These are phyloP conservation scores for Chromoteleia sp. DNA, from an alignment of 2,888 invertebrate species.

Conservation along the genomic window DNA sequence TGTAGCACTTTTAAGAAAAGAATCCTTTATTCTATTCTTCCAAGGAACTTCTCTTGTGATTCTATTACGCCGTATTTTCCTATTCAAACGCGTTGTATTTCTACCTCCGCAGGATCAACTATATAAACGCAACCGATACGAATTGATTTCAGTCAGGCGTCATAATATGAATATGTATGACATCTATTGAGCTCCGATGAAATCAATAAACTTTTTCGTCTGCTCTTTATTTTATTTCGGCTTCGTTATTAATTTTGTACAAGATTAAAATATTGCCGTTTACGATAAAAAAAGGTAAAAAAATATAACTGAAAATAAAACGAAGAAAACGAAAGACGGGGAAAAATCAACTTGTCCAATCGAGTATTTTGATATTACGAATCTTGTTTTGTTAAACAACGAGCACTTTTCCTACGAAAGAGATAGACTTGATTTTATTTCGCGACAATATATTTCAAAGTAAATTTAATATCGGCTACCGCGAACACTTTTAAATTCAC, in stretches of 20 bases:
- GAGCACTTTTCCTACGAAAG: constrained; percentile 6
- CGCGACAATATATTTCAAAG: constrained; percentile 12
- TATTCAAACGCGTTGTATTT: constrained; percentile 68
- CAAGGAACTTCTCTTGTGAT: constrained; percentile 67
- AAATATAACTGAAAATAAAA: background rate
- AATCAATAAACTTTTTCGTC: constrained; percentile 73
- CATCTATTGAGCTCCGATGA: constrained; percentile 75
- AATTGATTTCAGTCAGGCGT: constrained; percentile 72
- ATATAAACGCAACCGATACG: constrained; percentile 70
- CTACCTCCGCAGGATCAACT: constrained; percentile 66
- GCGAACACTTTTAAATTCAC: constrained; percentile 11
- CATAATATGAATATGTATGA: constrained; percentile 75
- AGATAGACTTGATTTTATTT: constrained; percentile 15
- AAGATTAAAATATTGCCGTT: constrained; percentile 58
- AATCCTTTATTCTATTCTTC: constrained; percentile 70
- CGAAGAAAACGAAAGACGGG: background rate
- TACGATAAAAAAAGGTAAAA: background rate
- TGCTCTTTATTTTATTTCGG: constrained; percentile 58
- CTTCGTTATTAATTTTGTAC: constrained; percentile 60
- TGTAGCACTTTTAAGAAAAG: constrained; percentile 69
- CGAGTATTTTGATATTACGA: constrained; percentile 16
- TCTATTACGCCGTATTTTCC: constrained; percentile 68
- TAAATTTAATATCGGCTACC: constrained; percentile 35
- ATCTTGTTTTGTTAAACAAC: constrained; percentile 22
- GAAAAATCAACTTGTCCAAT: background rate